Evolutionary conservation across 1,140 invertebrate genomes (phyloP).

Genomic region (Grapholita molesta): DNA sequence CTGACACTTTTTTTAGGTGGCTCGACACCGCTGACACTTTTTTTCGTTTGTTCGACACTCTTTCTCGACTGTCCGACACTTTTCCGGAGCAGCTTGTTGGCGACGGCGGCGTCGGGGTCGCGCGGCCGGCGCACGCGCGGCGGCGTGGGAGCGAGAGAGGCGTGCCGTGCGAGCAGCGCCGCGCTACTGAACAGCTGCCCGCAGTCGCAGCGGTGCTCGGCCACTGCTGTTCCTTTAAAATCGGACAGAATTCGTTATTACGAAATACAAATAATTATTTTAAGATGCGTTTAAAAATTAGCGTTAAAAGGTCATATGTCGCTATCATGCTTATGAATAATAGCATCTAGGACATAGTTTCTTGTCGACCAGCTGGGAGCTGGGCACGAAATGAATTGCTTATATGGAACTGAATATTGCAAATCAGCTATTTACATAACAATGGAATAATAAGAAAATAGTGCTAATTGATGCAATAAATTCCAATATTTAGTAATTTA

Average conservation of each 20-base stretch:
- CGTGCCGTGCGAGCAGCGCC: conserved; percentile 62
- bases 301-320: too few species aligned
- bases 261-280: neutral
- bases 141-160: conserved; percentile 67
- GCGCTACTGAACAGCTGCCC: conserved; percentile 69
- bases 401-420: too few species aligned
- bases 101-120: conserved; percentile 24
- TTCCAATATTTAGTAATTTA: too few species aligned
- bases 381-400: too few species aligned
- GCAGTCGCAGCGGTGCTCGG: conserved; percentile 68
- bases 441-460: too few species aligned
- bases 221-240: conserved; percentile 44
- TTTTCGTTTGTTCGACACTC: neutral
- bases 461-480: too few species aligned
- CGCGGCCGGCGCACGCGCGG: conserved; percentile 55
- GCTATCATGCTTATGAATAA: too few species aligned
- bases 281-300: too few species aligned
- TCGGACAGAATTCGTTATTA: neutral
- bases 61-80: neutral
- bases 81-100: neutral
- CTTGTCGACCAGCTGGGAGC: too few species aligned
- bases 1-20: conserved; percentile 2
- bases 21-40: conserved; percentile 19
- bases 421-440: too few species aligned
- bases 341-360: too few species aligned